Percentiles rank a stretch among this genome's conserved stretches.
These are phyloP conservation scores for Phaetusa simplex DNA, from an alignment of 2,113 vertebrate genomes.

Conservation along the genomic window DNA sequence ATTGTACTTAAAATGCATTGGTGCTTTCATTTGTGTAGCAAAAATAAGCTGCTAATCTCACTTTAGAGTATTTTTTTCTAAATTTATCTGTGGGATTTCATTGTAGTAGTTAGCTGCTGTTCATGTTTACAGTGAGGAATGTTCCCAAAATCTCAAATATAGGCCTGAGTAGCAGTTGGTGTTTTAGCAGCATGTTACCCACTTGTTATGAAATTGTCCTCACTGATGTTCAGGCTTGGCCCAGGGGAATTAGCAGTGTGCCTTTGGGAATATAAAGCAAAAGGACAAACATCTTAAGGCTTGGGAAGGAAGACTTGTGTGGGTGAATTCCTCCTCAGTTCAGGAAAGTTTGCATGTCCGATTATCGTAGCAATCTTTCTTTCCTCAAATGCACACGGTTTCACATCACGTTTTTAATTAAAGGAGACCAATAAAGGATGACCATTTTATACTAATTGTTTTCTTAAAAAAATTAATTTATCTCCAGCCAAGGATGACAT, in stretches of 20 bases:
- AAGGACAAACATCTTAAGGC: not conserved
- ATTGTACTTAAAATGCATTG: not conserved
- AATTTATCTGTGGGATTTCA: not conserved
- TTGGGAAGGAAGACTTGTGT: not conserved
- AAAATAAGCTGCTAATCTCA: not conserved
- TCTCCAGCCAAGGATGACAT: conserved; percentile 71
- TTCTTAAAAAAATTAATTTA: not conserved
- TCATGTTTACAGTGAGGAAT: not conserved
- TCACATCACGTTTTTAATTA: not conserved
- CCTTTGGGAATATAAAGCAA: not conserved
- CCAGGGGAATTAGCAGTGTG: not conserved
- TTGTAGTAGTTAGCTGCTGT: not conserved
- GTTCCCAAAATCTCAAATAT: not conserved
- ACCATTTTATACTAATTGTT: not conserved
- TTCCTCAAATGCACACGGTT: not conserved
- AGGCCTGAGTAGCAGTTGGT: not conserved
- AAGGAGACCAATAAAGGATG: not conserved
- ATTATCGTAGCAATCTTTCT: not conserved
- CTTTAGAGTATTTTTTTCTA: not conserved
- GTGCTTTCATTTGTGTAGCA: not conserved
- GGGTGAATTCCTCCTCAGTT: not conserved
- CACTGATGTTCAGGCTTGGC: not conserved
- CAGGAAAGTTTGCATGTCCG: not conserved
- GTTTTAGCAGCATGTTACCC: not conserved
- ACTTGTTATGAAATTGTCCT: not conserved